Percentiles rank a stretch among this genome's conserved stretches.
These are phyloP conservation scores for Oncorhynchus clarkii DNA, from an alignment of 2,113 vertebrate species.

Conservation along the genomic window DNA sequence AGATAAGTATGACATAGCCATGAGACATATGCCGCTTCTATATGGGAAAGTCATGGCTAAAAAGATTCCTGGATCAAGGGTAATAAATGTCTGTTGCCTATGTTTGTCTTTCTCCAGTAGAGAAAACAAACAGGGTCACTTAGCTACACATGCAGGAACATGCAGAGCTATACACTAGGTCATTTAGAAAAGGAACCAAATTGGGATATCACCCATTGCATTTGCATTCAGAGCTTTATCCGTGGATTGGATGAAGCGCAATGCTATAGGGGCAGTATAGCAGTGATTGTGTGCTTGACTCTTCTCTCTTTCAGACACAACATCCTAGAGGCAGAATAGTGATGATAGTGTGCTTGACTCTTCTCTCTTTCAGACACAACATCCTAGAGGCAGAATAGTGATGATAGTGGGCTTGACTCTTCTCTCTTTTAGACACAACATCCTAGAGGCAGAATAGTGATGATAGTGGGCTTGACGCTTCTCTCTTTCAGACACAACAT, in stretches of 20 bases:
- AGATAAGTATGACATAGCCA: constrained; percentile 62
- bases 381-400: too few relatives aligned
- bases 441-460: too few relatives aligned
- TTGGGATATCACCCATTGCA: not conserved
- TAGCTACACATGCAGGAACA: not conserved
- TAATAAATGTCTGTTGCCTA: not conserved
- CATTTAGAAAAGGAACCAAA: not conserved
- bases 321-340: not conserved
- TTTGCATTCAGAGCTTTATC: not conserved
- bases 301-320: constrained; percentile 4
- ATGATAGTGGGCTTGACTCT: too few relatives aligned
- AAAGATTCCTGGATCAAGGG: not conserved
- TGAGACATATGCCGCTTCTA: constrained; percentile 69
- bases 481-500: too few relatives aligned
- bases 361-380: not conserved
- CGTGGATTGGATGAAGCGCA: not conserved
- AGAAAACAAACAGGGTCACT: not conserved
- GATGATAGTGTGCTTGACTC: too few relatives aligned
- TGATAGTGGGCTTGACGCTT: too few relatives aligned
- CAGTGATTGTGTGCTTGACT: not conserved
- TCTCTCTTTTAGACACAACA: too few relatives aligned
- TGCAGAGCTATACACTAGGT: not conserved
- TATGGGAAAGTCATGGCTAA: constrained; percentile 48
- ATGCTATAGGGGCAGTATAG: not conserved
- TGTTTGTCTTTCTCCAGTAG: not conserved